These are phyloP conservation scores for Dufourea novaeangliae DNA, from an alignment of 1,140 invertebrate species.

Conservation along the genomic window DNA sequence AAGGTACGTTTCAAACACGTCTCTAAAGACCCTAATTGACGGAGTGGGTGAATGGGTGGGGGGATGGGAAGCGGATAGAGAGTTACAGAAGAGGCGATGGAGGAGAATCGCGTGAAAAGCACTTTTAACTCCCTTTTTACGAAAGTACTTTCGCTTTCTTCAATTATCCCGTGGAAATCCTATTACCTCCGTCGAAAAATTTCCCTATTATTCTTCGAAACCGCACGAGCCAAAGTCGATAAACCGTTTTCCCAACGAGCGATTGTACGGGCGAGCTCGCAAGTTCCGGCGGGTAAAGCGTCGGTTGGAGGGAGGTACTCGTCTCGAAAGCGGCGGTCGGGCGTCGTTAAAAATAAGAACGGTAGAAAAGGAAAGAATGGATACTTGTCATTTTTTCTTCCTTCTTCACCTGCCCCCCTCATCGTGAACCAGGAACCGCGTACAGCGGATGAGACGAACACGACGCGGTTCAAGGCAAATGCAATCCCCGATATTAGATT, in stretches of 20 bases:
- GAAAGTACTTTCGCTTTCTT: slow-evolving; percentile 30
- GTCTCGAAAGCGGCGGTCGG: not conserved
- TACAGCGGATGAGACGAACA: not conserved
- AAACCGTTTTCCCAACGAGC: not conserved
- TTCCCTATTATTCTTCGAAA: slow-evolving; percentile 21
- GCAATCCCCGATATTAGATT: slow-evolving; percentile 66
- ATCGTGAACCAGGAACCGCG: not conserved
- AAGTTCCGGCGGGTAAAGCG: too few relatives aligned
- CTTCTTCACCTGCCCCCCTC: too few relatives aligned
- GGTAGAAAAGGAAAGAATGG: not conserved
- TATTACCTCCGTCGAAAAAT: slow-evolving; percentile 22
- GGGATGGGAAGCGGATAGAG: not conserved
- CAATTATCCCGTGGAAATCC: slow-evolving; percentile 17
- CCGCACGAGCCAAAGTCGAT: not conserved
- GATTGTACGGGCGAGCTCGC: not conserved
- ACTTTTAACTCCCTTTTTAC: not conserved
- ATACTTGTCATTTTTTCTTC: slow-evolving; percentile 29
- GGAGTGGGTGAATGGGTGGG: not conserved
- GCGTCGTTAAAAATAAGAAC: slow-evolving; percentile 22
- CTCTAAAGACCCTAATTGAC: not conserved
- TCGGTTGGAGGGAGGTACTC: not conserved
- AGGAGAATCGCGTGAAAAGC: not conserved
- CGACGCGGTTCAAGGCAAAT: slow-evolving; percentile 56
- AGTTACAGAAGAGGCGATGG: not conserved
- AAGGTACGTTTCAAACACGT: not conserved